These are phyloP conservation scores for Cyanoderma ruficeps DNA, from an alignment of 2,113 vertebrate genomes.

Conservation along the genomic window DNA sequence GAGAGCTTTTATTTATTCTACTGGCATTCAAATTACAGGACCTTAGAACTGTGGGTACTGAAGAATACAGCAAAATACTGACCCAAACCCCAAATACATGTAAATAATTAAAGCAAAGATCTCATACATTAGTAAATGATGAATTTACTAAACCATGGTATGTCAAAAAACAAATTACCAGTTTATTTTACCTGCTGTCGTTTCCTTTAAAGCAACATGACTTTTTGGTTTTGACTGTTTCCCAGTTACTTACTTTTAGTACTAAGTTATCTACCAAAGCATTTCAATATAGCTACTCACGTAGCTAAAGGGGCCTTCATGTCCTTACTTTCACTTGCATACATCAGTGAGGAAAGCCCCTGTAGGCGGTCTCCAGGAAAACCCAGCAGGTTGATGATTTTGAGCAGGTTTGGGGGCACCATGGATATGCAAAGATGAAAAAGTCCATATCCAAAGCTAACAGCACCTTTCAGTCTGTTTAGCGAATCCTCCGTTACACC, in stretches of 20 bases:
- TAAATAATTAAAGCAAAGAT: not conserved
- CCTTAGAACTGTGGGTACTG: not conserved
- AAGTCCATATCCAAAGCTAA: constrained; percentile 98
- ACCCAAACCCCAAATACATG: not conserved
- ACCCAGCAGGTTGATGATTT: constrained; percentile 98
- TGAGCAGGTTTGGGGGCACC: constrained; percentile 99
- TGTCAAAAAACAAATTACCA: not conserved
- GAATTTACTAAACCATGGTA: not conserved
- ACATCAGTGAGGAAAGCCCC: constrained; percentile 94
- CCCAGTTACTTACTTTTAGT: constrained; percentile 73
- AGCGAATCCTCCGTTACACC: constrained; percentile 89
- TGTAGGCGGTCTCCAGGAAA: constrained; percentile 97
- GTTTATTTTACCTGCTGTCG: constrained; percentile 61
- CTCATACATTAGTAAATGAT: not conserved
- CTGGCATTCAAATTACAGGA: not conserved
- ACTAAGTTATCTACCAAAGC: constrained; percentile 81
- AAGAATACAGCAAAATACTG: not conserved
- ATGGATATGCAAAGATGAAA: constrained; percentile 99
- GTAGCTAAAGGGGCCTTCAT: constrained; percentile 99
- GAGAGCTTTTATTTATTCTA: not conserved
- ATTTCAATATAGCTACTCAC: constrained; percentile 91
- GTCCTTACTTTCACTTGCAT: constrained; percentile 98
- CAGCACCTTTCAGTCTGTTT: constrained; percentile 96
- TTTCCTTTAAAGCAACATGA: constrained; percentile 54
- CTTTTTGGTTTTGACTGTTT: constrained; percentile 21